phyloP scores from a whole-genome alignment of 2,888 invertebrate genomes.

The Drosophila multiciliata region DNA sequence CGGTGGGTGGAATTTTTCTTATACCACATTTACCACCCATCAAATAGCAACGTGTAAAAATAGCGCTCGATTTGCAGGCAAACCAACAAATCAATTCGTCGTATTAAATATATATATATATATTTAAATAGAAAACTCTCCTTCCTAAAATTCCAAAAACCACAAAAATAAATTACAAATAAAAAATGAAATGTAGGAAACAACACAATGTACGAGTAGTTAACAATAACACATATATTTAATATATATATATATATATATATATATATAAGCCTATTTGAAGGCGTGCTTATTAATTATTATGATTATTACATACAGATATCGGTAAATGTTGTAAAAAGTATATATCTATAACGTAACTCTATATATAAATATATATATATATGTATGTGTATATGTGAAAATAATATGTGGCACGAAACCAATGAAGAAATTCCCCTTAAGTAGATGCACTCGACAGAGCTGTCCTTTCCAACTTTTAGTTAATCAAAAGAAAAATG shows the following conservation, averaged over 20 bases:
- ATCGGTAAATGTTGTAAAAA: conserved; percentile 74
- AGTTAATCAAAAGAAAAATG: background rate
- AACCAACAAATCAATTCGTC: background rate
- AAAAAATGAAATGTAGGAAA: conserved; percentile 29
- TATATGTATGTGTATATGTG: conserved; percentile 32
- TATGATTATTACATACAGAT: conserved; percentile 3
- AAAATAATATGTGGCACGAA: conserved; percentile 39
- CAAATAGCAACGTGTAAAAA: conserved; percentile 17
- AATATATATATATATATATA: conserved; percentile 20
- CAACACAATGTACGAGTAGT: conserved; percentile 47
- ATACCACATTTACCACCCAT: conserved; percentile 5
- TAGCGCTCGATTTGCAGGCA: conserved; percentile 9
- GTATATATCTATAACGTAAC: conserved; percentile 39
- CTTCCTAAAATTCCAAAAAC: conserved; percentile 5
- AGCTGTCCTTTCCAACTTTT: conserved; percentile 15
- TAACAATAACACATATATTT: conserved; percentile 43
- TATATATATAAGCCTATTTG: conserved; percentile 24
- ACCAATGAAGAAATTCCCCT: conserved; percentile 16
- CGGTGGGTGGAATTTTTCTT: conserved; percentile 40
- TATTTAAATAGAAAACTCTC: conserved; percentile 1
- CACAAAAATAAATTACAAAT: conserved; percentile 1
- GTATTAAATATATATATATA: conserved; percentile 5
- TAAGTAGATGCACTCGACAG: conserved; percentile 45
- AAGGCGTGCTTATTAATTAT: conserved; percentile 32
- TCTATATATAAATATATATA: conserved; percentile 22